phyloP scores from a whole-genome alignment of 2,113 vertebrate genomes.

The Ammospiza nelsoni region DNA sequence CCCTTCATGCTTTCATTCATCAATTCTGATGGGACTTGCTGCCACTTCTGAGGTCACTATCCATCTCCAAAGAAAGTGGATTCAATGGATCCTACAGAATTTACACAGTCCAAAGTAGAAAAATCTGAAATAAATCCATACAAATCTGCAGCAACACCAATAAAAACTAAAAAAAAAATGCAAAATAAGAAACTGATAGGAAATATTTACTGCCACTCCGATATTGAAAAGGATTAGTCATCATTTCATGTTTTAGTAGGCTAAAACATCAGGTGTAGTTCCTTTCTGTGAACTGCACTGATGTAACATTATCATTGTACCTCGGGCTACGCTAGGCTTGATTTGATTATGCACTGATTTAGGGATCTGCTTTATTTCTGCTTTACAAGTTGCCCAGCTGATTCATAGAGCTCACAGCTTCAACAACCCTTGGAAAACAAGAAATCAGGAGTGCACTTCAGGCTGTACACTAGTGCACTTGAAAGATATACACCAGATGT shows the following conservation, averaged over 20 bases:
- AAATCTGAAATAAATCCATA: not conserved
- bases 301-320: not conserved
- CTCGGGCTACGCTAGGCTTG: not conserved
- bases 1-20: not conserved
- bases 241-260: not conserved
- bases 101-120: not conserved
- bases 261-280: not conserved
- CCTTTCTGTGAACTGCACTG: not conserved
- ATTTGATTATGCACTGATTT: not conserved
- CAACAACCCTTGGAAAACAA: not conserved
- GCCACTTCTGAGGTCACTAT: not conserved
- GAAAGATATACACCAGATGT: not conserved
- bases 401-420: not conserved
- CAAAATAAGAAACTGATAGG: not conserved
- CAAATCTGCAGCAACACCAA: not conserved
- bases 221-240: conserved; percentile 11
- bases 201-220: not conserved
- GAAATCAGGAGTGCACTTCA: not conserved
- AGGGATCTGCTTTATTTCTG: not conserved
- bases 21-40: not conserved
- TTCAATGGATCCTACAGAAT: not conserved
- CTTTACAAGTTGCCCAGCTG: not conserved
- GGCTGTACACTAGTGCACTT: not conserved
- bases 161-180: not conserved
- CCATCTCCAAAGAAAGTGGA: not conserved